A percentile compares a stretch with the other conserved stretches of the same genome.
Conservation (phyloP, 2,113 vertebrate species). For the Solea senegalensis region DNA sequence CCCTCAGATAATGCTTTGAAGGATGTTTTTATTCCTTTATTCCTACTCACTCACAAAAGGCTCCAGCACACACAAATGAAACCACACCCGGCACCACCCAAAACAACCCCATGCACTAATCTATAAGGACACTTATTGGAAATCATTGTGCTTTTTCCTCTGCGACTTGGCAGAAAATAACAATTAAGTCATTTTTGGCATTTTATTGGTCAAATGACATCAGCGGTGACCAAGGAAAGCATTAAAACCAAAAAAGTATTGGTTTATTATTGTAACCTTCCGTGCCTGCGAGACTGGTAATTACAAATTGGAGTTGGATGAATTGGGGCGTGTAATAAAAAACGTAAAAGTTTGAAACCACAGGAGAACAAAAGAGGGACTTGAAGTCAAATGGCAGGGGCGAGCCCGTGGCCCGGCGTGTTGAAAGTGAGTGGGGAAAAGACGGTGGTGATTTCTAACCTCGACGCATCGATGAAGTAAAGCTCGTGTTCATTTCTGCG, state of each 20-base stretch:
- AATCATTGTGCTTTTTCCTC: conserved; percentile 42
- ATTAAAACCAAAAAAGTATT: conserved; percentile 47
- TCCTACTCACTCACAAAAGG: neutral
- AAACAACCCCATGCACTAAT: conserved; percentile 43
- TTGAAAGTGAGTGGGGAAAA: conserved; percentile 59
- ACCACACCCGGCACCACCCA: conserved; percentile 28
- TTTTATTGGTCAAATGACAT: conserved; percentile 72
- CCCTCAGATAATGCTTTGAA: no score
- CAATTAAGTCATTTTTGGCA: conserved; percentile 74
- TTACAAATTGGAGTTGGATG: conserved; percentile 77
- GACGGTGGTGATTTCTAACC: conserved; percentile 45
- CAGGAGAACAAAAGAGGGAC: conserved; percentile 67
- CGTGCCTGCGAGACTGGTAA: conserved; percentile 53
- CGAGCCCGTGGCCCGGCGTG: conserved; percentile 39
- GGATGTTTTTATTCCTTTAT: neutral
- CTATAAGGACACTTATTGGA: conserved; percentile 46
- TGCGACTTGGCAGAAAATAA: conserved; percentile 57
- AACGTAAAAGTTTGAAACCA: conserved; percentile 53
- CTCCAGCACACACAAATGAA: conserved; percentile 5
- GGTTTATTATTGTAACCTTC: conserved; percentile 79
- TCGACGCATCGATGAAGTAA: conserved; percentile 1
- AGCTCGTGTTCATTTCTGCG: conserved; percentile 17
- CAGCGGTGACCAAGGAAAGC: conserved; percentile 78
- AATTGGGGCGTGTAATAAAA: conserved; percentile 63
- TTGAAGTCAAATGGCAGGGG: conserved; percentile 32